Base-by-base conservation (phyloP, 2,888 invertebrate species). In the Argyresthia goedartella region DNA sequence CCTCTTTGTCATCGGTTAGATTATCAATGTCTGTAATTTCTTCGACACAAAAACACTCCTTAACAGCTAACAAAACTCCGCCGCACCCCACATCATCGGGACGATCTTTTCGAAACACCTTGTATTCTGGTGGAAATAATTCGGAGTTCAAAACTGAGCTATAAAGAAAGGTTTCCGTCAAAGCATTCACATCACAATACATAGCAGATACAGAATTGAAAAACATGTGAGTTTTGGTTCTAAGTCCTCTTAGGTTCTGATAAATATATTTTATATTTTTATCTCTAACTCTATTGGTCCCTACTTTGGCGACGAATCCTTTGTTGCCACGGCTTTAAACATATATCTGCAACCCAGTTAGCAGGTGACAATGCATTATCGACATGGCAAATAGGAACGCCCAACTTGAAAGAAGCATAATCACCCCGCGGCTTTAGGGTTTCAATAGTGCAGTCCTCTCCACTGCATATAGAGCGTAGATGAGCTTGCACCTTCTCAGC, bases 351-450 rank as follows among this genome's bases (percentile, higher is more conserved):
- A n/a, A n/a, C n/a, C n/a, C n/a, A n/a, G n/a, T n/a, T 52, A 4
- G 35, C 41, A 4, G 52, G 42, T 3, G 42, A 13, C 44, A 53
- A 16, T 13, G 55, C 51, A 2, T 15, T n/a, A 4, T 52, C 51
- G 10, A 39, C 50, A 2, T 54, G 34, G 16, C 39, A 49, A n/a
- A 9, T 8, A 11, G 57, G 57, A 1, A 53, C 46, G 6, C 52
- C 49, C 0, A 54, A 43, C 15, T 57, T 57, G 39, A 55, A 55
- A 1, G 55, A 50, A 25, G 50, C 50, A 33, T 50, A 50, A 9
- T 50, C 39, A 14, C 50, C 50, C 9, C 56, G 52, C 1, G 54
- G 36, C 15, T 55, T 55, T 0, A 55, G 52, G 9, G 41, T 50
- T 15, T 57, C 48, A 1, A 55, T 55, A 0, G 52, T 39, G 39